A percentile compares a stretch with the other conserved stretches of the same genome.
Evolutionary conservation across 64 coral and sea anemone genomes (phyloP).

Genomic region (Stylophora pistillata): DNA sequence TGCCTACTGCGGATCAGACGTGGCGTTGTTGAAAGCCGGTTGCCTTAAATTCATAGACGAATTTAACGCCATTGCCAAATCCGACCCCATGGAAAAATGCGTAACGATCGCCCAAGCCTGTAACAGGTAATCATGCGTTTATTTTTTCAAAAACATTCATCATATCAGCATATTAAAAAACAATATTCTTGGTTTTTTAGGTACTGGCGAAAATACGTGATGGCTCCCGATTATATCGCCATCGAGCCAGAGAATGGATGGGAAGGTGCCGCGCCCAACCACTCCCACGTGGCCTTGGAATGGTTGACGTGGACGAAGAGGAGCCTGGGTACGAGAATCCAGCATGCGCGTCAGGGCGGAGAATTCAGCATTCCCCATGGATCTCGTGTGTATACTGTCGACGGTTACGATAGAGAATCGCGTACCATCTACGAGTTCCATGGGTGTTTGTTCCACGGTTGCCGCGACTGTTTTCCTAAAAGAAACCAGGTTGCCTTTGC

Average conservation of each 20-base stretch:
- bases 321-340: too few relatives aligned
- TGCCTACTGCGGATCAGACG: conserved; percentile 35
- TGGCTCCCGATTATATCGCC: too few relatives aligned
- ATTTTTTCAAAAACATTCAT: too few relatives aligned
- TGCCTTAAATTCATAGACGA: conserved; percentile 9
- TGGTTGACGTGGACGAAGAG: too few relatives aligned
- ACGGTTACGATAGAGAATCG: neutral
- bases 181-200: too few relatives aligned
- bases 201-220: too few relatives aligned
- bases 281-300: too few relatives aligned
- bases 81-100: neutral
- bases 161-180: too few relatives aligned
- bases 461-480: conserved; percentile 9
- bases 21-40: neutral
- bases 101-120: neutral
- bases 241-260: neutral
- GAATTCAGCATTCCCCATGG: neutral
- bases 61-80: neutral
- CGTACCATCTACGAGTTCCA: conserved; percentile 36
- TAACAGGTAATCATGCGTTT: neutral
- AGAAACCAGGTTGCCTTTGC: too few relatives aligned
- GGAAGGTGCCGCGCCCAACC: too few relatives aligned
- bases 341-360: neutral
- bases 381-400: neutral
- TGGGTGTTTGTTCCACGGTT: conserved; percentile 29